These are phyloP conservation scores for Acropora tenuis DNA, from an alignment of 64 coral and sea anemone species.

Conservation along the genomic window DNA sequence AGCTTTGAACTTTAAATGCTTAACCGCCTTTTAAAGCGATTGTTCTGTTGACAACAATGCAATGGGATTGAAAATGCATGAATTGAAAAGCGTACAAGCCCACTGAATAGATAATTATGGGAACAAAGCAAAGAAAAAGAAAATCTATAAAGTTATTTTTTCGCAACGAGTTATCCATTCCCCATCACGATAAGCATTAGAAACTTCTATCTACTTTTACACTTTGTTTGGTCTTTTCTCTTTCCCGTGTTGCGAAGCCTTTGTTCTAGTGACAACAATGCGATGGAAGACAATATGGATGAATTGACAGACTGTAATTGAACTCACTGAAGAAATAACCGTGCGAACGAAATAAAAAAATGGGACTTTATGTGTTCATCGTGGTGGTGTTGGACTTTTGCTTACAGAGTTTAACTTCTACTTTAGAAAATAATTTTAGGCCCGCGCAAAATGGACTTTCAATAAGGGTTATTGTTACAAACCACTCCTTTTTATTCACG, in stretches of 20 bases:
- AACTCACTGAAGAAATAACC: background rate
- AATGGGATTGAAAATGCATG: background rate
- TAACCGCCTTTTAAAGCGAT: background rate
- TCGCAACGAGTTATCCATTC: background rate
- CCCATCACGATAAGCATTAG: background rate
- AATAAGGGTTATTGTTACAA: background rate
- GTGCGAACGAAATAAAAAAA: background rate
- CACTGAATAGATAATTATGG: no score
- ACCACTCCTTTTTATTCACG: slow-evolving; percentile 5
- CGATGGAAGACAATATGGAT: background rate
- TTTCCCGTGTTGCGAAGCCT: background rate
- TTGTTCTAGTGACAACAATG: background rate
- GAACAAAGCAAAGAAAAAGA: no score
- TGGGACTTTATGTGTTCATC: background rate
- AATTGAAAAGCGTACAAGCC: background rate
- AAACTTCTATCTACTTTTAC: background rate
- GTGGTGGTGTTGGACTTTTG: background rate
- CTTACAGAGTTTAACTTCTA: background rate
- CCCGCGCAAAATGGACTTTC: background rate
- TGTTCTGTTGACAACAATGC: background rate
- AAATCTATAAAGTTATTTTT: no score
- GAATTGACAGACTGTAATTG: background rate
- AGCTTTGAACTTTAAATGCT: background rate
- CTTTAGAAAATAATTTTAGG: background rate
- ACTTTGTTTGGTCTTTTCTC: background rate